Percentiles rank a stretch among this genome's conserved stretches.
Conservation (phyloP, 2,888 invertebrate genomes). For the Apamea epomidion region DNA sequence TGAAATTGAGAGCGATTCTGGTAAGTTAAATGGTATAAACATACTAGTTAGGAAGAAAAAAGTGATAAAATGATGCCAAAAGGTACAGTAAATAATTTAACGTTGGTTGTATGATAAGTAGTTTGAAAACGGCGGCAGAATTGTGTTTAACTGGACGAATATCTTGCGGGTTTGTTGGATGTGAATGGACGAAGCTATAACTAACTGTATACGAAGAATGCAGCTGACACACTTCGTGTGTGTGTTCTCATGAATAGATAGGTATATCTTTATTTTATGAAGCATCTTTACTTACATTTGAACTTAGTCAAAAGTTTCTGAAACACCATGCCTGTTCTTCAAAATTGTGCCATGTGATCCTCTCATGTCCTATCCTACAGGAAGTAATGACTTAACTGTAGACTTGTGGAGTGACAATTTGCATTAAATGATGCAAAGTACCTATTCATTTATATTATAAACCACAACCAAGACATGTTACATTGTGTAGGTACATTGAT, state of each 20-base stretch:
- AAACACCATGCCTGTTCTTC: conserved; percentile 31
- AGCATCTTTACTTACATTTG: conserved; percentile 9
- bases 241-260: conserved; percentile 31
- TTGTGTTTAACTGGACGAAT: conserved; percentile 20
- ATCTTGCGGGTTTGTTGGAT: conserved; percentile 68
- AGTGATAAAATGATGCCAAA: background rate
- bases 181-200: conserved; percentile 70
- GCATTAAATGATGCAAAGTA: background rate
- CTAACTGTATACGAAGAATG: conserved; percentile 77
- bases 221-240: conserved; percentile 74
- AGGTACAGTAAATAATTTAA: conserved; percentile 4
- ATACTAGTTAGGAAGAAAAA: conserved; percentile 11
- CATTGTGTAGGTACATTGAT: too few species aligned
- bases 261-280: conserved; percentile 19
- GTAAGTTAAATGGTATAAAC: conserved; percentile 71
- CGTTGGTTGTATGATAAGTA: background rate
- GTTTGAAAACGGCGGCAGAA: conserved; percentile 41
- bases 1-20: conserved; percentile 83
- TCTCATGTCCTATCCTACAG: background rate
- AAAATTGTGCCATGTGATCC: conserved; percentile 32
- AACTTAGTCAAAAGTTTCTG: conserved; percentile 14
- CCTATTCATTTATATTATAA: background rate
- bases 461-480: background rate
- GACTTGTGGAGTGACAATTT: background rate
- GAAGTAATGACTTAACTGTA: conserved; percentile 7